These are phyloP conservation scores for Coelogynopora nodosa DNA, from an alignment of 2,888 invertebrate species.

Conservation along the genomic window DNA sequence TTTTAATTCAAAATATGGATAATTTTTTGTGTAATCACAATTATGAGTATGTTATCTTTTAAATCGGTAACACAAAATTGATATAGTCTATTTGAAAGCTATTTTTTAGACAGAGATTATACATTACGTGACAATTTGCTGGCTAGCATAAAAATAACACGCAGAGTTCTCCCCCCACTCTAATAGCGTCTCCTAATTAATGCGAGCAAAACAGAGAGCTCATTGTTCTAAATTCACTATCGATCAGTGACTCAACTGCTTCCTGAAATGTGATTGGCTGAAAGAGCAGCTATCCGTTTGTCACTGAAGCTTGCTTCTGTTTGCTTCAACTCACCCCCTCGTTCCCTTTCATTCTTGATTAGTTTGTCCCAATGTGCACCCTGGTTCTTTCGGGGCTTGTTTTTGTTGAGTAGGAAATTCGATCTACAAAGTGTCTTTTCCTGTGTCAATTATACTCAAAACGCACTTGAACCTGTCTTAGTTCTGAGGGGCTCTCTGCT, in stretches of 20 bases:
- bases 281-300: background rate
- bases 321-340: background rate
- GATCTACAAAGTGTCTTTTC: too few relatives aligned
- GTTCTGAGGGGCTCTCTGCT: too few relatives aligned
- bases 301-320: background rate
- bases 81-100: too few relatives aligned
- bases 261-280: background rate
- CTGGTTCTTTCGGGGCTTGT: constrained; percentile 16
- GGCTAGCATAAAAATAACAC: too few relatives aligned
- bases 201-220: background rate
- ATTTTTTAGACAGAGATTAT: too few relatives aligned
- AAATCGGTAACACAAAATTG: too few relatives aligned
- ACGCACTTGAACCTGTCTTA: too few relatives aligned
- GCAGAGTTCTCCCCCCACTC: background rate
- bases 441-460: too few relatives aligned
- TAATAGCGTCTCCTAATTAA: background rate
- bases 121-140: too few relatives aligned
- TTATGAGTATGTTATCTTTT: too few relatives aligned
- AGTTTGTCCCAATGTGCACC: constrained; percentile 8
- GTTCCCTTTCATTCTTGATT: background rate
- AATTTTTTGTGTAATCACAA: too few relatives aligned
- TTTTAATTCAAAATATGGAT: too few relatives aligned
- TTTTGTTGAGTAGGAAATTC: constrained; percentile 7
- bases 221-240: constrained; percentile 15
- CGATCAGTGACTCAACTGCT: background rate